Evolutionary conservation across 2,113 vertebrate genomes (phyloP).

Genomic region (Coreoperca whiteheadi): DNA sequence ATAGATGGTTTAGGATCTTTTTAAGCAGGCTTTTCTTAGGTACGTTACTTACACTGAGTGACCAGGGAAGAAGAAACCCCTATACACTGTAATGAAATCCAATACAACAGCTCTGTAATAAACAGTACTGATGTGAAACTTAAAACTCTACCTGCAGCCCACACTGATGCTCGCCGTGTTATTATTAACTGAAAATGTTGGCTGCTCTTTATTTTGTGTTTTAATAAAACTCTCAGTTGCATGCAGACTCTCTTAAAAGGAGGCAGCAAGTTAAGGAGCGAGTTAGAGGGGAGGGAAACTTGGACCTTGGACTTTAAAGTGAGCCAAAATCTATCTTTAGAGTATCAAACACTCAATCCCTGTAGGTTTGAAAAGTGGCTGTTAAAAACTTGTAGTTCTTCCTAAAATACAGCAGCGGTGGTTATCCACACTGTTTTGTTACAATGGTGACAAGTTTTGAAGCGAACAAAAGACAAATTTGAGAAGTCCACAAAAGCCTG

Average conservation of each 20-base stretch:
- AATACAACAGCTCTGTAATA: slow-evolving; percentile 1
- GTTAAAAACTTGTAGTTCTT: neutral
- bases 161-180: neutral
- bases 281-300: neutral
- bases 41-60: neutral
- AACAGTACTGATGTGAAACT: neutral
- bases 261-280: neutral
- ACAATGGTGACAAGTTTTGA: neutral
- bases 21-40: neutral
- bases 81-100: neutral
- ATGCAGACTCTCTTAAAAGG: neutral
- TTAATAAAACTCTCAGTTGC: neutral
- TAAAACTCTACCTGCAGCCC: neutral
- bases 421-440: neutral
- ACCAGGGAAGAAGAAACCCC: neutral
- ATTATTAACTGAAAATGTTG: neutral
- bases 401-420: neutral
- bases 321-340: neutral
- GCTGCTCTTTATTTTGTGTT: slow-evolving; percentile 17
- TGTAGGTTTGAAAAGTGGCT: neutral
- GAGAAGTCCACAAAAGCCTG: neutral
- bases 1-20: neutral
- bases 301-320: neutral
- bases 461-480: neutral
- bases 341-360: neutral